Base-by-base conservation (phyloP, 1,140 invertebrate species). In the Drosophila bocki region DNA sequence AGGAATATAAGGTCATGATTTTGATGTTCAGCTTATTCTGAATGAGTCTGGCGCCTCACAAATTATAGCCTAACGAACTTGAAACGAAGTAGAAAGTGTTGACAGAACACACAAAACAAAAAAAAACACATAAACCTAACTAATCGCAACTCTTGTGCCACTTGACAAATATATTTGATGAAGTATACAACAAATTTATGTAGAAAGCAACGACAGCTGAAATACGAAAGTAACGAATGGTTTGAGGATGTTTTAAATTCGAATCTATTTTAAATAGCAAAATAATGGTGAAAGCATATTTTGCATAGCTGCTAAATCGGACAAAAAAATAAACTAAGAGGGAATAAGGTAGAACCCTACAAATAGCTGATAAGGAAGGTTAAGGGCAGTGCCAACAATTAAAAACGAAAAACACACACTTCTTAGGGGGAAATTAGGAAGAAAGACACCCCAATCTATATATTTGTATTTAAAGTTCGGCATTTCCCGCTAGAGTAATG, bases 101-200 rank as follows among this genome's bases (percentile, higher is more conserved):
- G 42, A 26, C 19, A 50, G 17, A 47, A 35, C 22, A 57, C 62
- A 58, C 64, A 47, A 44, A 80, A 59, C 48, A 37, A 29, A 22
- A 44, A 32, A 47, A 44, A 80, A 59, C 48, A 32, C 33, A 22
- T 45, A 59, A 32, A 72, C 35, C 58, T 56, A 70, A 62, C 71
- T 67, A 87, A 68, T 65, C 78, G 84, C 53, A 87, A 87, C 81
- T 87, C 58, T 71, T 75, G 84, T 87, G 84, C 84, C 85, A 87
- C 83, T 64, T 44, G 60, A 75, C 39, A 72, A 51, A 72, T 72
- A 71, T 72, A 72, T 69, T 69, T 53, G 32, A 45, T 69, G 45
- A 68, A 64, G 47, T 69, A 69, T 69, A 69, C 67, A 69, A 51
- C 17, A 51, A n/a, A 70, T 70, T 19, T n/a, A 58, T 39, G 44